Evolutionary conservation across 30 jellyfish, hydroid and myxozoan species (phyloP), one percentile per base, ranked within the genome.

Genomic region (Mastigias papua): DNA sequence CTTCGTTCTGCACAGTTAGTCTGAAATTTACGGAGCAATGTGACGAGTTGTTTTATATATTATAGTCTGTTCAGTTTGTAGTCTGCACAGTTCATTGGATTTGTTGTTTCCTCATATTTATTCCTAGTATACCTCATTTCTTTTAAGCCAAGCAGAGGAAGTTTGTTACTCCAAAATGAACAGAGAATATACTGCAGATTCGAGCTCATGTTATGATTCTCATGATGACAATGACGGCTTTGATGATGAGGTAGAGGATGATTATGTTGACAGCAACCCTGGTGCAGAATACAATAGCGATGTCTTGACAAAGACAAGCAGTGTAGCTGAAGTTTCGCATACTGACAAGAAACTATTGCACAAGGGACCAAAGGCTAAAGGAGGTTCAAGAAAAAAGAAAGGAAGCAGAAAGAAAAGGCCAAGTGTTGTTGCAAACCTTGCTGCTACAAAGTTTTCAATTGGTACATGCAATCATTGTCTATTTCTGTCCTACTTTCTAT

Each of bases 391-490:
- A 49, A 86, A 67, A 61, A 73, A 64, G 34, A 65, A 51, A 48
- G 84, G 49, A 60, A 48, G 72, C 48, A 86, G 80, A 61, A 86
- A 86, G 89, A 92, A 85, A 71, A 86, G 48, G 69, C 50, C 74
- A 27, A 28, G 37, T 19, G 57, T 92, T 9, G 64, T 66, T 28
- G 98, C 98, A 35, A 88, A 92, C 69, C 86, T 92, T 10, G 88
- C 98, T 9, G 82, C 78, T 35, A 85, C 98, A 2, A 86, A 86
- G 73, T 92, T 86, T 54, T 58, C 91, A 11, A 48, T 92, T 22
- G 92, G 98, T 92, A 42, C 26, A 93, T 51, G n/a, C 35, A 17
- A 29, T 9, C 20, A 1, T 16, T 15, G 2, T 51, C 17, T 51
- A 4, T 51, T 51, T 23, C 25, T 23, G 25, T 5, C 27, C 2